Evolutionary conservation across 2,888 invertebrate genomes (phyloP).

Genomic region (Amphipyra tragopoginis): DNA sequence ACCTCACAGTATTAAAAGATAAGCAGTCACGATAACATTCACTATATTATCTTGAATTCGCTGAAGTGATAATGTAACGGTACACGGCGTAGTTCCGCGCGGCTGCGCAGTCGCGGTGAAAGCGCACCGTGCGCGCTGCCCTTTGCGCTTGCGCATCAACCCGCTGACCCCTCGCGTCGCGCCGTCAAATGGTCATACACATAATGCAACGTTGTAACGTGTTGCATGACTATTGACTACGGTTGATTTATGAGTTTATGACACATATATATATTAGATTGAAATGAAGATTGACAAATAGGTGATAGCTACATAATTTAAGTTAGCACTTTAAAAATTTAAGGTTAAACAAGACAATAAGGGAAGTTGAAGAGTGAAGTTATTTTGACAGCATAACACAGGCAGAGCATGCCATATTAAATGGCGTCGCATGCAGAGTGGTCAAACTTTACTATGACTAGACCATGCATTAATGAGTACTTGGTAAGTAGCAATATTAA

Average conservation of each 20-base stretch:
- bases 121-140: slow-evolving; percentile 25
- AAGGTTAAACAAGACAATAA: not conserved
- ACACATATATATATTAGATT: not conserved
- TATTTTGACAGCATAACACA: not conserved
- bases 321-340: not conserved
- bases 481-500: slow-evolving; percentile 8
- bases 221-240: not conserved
- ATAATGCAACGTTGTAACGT: not conserved
- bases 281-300: too few species aligned
- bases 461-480: slow-evolving; percentile 1
- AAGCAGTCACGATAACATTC: slow-evolving; percentile 34
- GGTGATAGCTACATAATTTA: too few species aligned
- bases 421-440: not conserved
- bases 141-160: slow-evolving; percentile 21
- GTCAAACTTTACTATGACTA: slow-evolving; percentile 1
- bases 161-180: slow-evolving; percentile 1
- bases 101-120: slow-evolving; percentile 18
- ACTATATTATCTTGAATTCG: slow-evolving; percentile 32
- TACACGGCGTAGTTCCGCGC: slow-evolving; percentile 19
- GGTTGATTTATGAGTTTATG: not conserved
- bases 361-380: not conserved
- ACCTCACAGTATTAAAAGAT: slow-evolving; percentile 9
- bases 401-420: not conserved
- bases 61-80: slow-evolving; percentile 33
- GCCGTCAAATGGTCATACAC: not conserved